Percentiles rank a stretch among this genome's conserved stretches.
Conservation (phyloP, 2,888 invertebrate genomes). For the Agrypnus murinus region DNA sequence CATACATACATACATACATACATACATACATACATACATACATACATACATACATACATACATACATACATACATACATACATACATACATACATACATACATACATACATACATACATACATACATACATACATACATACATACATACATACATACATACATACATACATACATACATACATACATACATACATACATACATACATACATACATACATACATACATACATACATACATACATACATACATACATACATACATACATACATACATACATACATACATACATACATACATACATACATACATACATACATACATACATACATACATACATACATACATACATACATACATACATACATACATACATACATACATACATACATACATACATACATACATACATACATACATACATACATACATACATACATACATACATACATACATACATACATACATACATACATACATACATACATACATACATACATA, state of each 20-base stretch:
- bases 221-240: slow-evolving; percentile 14
- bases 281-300: slow-evolving; percentile 19
- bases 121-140: slow-evolving; percentile 12
- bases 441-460: too few species aligned
- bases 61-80: slow-evolving; percentile 9
- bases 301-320: slow-evolving; percentile 11
- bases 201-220: slow-evolving; percentile 8
- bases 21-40: slow-evolving; percentile 11
- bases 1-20: slow-evolving; percentile 9
- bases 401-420: slow-evolving; percentile 5
- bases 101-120: slow-evolving; percentile 22
- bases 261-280: slow-evolving; percentile 20
- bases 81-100: slow-evolving; percentile 5
- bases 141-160: slow-evolving; percentile 20
- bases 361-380: slow-evolving; percentile 9
- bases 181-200: slow-evolving; percentile 14
- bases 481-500: too few species aligned
- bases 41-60: slow-evolving; percentile 8
- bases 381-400: slow-evolving; percentile 18
- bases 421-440: slow-evolving; percentile 16
- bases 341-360: slow-evolving; percentile 6
- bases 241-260: not conserved
- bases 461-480: too few species aligned
- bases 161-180: slow-evolving; percentile 12
- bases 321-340: slow-evolving; percentile 12